Evolutionary conservation across 64 coral and sea anemone species (phyloP).

Genomic region (Pachyseris speciosa): DNA sequence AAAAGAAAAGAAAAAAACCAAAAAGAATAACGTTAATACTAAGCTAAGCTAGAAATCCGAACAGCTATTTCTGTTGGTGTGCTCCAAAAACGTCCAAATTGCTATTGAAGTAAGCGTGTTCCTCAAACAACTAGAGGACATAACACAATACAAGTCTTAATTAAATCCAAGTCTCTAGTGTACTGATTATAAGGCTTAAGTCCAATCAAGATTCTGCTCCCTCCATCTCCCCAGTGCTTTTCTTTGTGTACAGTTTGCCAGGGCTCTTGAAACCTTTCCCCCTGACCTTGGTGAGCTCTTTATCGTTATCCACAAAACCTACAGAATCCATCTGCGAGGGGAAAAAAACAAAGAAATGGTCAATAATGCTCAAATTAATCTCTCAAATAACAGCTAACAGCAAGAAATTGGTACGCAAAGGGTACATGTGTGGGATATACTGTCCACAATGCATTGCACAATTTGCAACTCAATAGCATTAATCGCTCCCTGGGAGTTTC

Average conservation of each 20-base stretch:
- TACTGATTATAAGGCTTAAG: neutral
- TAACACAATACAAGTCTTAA: neutral
- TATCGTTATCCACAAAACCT: constrained; percentile 51
- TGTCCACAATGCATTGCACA: no score
- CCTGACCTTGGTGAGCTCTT: constrained; percentile 46
- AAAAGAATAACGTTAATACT: no score
- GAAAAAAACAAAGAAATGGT: neutral
- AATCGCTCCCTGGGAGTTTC: no score
- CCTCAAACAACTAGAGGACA: no score
- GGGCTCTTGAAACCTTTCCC: constrained; percentile 93
- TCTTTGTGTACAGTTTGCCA: constrained; percentile 87
- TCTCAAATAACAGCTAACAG: no score
- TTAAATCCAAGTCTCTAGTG: neutral
- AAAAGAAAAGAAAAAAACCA: neutral
- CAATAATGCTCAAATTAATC: neutral
- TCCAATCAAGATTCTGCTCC: constrained; percentile 2
- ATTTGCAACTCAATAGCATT: no score
- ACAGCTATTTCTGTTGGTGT: constrained; percentile 3
- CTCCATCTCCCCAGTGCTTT: constrained; percentile 53
- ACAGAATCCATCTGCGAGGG: constrained; percentile 15
- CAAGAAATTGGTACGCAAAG: no score
- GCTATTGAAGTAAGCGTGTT: neutral
- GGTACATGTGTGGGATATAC: no score
- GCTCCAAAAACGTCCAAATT: constrained; percentile 19
- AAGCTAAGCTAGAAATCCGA: neutral